phyloP scores from a whole-genome alignment of 2,797 vertebrate genomes.

The Urosaurus nigricauda region DNA sequence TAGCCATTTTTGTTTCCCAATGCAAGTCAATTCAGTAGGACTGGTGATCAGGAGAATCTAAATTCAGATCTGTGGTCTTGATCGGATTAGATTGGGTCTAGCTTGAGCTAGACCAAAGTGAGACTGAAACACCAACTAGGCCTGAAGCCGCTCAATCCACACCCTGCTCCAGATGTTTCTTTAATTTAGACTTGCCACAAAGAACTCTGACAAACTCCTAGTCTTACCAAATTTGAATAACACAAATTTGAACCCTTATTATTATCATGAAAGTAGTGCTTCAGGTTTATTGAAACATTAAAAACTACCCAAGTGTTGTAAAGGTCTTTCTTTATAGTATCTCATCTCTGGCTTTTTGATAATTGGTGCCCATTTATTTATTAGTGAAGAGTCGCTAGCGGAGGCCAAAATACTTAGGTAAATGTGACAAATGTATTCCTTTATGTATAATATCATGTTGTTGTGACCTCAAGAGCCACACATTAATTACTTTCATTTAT shows the following conservation, averaged over 20 bases:
- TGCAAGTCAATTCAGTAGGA: too few relatives aligned
- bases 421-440: not conserved
- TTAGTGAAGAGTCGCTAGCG: not conserved
- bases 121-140: too few relatives aligned
- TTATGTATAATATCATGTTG: constrained; percentile 8
- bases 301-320: not conserved
- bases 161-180: not conserved
- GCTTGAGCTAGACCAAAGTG: too few relatives aligned
- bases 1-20: too few relatives aligned
- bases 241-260: not conserved
- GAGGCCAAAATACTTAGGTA: constrained; percentile 1
- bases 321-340: not conserved
- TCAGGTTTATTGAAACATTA: not conserved
- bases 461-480: not conserved
- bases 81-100: too few relatives aligned
- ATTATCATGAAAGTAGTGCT: not conserved
- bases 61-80: too few relatives aligned
- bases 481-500: constrained; percentile 2
- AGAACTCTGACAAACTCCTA: not conserved
- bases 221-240: not conserved
- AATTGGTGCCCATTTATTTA: constrained; percentile 7
- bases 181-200: not conserved
- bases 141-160: too few relatives aligned
- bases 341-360: not conserved
- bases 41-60: too few relatives aligned